Evolutionary conservation across 2,113 vertebrate species (phyloP).

Genomic region (Origma solitaria): DNA sequence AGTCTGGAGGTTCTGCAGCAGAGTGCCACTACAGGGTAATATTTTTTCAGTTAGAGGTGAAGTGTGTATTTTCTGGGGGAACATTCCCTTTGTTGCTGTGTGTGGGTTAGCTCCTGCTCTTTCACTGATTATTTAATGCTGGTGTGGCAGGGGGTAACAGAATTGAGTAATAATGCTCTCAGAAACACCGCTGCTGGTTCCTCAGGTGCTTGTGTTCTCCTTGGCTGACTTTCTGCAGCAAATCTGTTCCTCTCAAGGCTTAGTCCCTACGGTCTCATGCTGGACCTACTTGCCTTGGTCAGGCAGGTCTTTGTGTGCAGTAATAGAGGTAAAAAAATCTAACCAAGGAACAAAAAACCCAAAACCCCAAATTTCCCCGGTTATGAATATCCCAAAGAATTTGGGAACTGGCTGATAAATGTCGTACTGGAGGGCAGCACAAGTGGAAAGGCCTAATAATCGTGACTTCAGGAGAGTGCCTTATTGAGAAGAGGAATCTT

Average conservation of each 20-base stretch:
- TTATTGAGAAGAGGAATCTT: not conserved
- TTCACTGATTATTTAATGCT: no score
- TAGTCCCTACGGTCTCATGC: not conserved
- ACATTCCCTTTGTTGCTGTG: not conserved
- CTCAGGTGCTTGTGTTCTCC: not conserved
- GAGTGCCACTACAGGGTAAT: not conserved
- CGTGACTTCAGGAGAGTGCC: fast-evolving
- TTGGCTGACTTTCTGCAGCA: not conserved
- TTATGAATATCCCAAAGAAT: not conserved
- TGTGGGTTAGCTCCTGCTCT: no score
- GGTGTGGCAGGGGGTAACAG: not conserved
- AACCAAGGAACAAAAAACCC: not conserved
- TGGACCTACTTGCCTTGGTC: not conserved
- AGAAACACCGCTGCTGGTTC: not conserved
- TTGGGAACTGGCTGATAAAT: not conserved
- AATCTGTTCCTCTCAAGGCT: not conserved
- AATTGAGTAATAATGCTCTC: not conserved
- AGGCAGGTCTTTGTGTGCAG: not conserved
- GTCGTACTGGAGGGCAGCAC: not conserved
- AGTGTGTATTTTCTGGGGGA: not conserved
- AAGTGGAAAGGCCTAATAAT: not conserved
- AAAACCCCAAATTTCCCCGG: not conserved
- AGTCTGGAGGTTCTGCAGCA: not conserved
- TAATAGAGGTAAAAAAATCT: not conserved
- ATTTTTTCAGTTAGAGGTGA: not conserved